Evolutionary conservation across 2,797 vertebrate species (phyloP).

Genomic region (Trematomus bernacchii): DNA sequence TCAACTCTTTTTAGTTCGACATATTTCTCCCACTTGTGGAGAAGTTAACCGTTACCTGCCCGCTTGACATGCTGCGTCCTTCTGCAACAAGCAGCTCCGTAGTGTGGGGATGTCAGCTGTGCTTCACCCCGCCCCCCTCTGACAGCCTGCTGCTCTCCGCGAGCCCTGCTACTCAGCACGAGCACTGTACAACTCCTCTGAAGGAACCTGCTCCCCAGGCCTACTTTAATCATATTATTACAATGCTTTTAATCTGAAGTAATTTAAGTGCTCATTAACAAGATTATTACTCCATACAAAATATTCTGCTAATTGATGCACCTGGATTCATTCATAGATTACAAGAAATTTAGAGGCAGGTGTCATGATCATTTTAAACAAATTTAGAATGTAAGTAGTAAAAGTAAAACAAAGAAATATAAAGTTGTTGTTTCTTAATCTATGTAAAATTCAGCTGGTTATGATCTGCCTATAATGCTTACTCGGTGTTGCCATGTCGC

Average conservation of each 20-base stretch:
- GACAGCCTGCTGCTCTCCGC: conserved; percentile 26
- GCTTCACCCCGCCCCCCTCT: conserved; percentile 57
- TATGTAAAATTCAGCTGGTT: background rate
- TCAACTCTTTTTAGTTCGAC: conserved; percentile 33
- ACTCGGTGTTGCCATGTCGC: conserved; percentile 68
- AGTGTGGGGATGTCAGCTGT: conserved; percentile 55
- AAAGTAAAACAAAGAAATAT: background rate
- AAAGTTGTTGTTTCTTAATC: background rate
- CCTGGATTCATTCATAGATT: background rate
- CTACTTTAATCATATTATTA: background rate
- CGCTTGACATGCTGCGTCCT: conserved; percentile 36
- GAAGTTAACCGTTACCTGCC: conserved; percentile 67
- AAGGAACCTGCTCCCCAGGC: background rate
- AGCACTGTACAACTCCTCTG: background rate
- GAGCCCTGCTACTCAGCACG: conserved; percentile 32
- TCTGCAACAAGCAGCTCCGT: conserved; percentile 47
- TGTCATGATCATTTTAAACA: background rate
- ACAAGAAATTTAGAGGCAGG: background rate
- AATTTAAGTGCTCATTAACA: background rate
- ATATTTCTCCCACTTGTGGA: conserved; percentile 38
- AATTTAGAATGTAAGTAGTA: background rate
- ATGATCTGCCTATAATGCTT: background rate
- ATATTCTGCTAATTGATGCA: background rate
- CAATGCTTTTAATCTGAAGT: conserved; percentile 3
- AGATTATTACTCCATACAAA: background rate